phyloP scores from a whole-genome alignment of 2,888 invertebrate genomes.

The Xestia rhomboidea region DNA sequence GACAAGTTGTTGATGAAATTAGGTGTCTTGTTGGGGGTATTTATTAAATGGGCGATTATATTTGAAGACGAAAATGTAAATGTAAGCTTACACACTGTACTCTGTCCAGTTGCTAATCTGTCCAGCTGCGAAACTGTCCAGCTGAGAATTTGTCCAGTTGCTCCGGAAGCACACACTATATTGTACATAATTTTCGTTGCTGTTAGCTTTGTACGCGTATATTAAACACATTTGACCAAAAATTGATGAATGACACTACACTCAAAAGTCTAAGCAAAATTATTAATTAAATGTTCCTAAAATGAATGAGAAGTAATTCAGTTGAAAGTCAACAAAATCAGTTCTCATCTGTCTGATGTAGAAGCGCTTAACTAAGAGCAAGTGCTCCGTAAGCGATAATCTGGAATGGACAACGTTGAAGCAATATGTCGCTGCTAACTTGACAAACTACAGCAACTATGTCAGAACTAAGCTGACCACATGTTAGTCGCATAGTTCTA shows the following conservation, averaged over 20 bases:
- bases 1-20: conserved; percentile 15
- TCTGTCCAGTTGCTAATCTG: too few species aligned
- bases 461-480: background rate
- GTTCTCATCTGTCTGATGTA: background rate
- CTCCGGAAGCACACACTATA: too few species aligned
- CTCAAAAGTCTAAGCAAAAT: background rate
- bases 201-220: too few species aligned
- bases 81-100: too few species aligned
- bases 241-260: background rate
- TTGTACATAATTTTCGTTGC: too few species aligned
- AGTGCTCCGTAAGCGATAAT: conserved; percentile 2
- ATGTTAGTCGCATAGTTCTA: conserved; percentile 6
- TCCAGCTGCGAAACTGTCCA: too few species aligned
- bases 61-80: too few species aligned
- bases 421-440: conserved; percentile 2
- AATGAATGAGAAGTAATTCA: background rate
- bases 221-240: background rate
- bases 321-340: background rate
- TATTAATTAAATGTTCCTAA: background rate
- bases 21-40: background rate
- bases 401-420: background rate
- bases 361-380: background rate
- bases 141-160: too few species aligned
- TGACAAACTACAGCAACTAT: background rate
- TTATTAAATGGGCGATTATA: background rate